Conservation (phyloP, 2,113 vertebrate genomes). For the Turnix velox region DNA sequence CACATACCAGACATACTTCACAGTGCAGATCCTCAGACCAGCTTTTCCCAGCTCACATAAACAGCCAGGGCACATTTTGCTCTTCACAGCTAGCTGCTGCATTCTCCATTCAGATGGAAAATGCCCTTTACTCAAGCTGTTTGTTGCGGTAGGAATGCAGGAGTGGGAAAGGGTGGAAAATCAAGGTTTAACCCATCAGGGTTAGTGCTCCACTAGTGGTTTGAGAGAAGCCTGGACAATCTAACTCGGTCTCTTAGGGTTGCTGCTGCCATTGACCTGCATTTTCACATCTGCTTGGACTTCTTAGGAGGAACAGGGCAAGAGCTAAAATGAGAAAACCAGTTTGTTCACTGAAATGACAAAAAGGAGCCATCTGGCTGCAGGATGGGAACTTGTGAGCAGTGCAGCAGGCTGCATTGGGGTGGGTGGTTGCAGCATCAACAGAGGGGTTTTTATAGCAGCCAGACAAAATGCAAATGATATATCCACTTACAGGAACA, state of each 20-base stretch:
- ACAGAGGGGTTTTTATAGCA: constrained; percentile 37
- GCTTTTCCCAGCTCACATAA: background rate
- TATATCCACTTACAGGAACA: constrained; percentile 39
- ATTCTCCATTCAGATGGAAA: background rate
- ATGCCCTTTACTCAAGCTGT: background rate
- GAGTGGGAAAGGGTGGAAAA: background rate
- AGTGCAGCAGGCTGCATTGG: background rate
- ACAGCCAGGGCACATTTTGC: background rate
- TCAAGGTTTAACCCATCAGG: background rate
- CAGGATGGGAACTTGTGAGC: background rate
- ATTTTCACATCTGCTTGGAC: background rate
- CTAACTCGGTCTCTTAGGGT: background rate
- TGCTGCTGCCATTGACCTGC: background rate
- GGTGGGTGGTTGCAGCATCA: background rate
- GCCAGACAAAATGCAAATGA: constrained; percentile 48
- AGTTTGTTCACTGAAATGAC: background rate
- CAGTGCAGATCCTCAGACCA: background rate
- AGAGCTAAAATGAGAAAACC: background rate
- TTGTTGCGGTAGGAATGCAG: background rate
- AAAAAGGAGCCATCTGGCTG: background rate
- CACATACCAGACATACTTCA: background rate
- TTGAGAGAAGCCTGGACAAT: background rate
- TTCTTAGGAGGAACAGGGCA: background rate
- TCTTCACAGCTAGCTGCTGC: background rate
- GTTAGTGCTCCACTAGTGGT: background rate